Evolutionary conservation across 1,140 invertebrate species (phyloP), one percentile per base, ranked within the genome.

Genomic region (Zaprionus davidi): DNA sequence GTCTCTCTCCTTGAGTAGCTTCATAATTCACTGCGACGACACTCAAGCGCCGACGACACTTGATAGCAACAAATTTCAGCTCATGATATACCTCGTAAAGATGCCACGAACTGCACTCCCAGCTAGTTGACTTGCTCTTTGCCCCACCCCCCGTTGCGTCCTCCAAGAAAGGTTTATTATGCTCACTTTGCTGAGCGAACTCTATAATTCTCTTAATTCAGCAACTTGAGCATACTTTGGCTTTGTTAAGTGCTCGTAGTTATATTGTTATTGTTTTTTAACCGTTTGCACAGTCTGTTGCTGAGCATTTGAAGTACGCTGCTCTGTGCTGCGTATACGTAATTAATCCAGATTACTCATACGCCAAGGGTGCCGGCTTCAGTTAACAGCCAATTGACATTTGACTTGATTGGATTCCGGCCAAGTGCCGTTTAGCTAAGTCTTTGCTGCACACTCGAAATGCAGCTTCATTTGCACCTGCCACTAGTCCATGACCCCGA

Each of bases 281-380:
- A 53, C 22, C 26, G 31, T 9, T 59, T 38, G 59, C 20, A 59
- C 7, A 53, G 15, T 28, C 26, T 22, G 41, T 22, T 58, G 20
- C 12, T 36, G 44, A 58, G 46, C 17, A 34, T 44, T 60, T 64
- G 13, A 22, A 59, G 53, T 36, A 28, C 36, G 70, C 68, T 24
- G 38, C 26, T 67, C 53, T 71, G 44, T 69, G 31, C 28, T 34
- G 78, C 81, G 80, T 81, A 88, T 88, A 75, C 67, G 66, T 78
- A 81, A 87, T 82, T 87, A 72, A 87, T 80, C 57, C 53, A 60
- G 62, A 77, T 87, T 87, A 78, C 77, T 53, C 67, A 83, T 78
- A 80, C 73, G 77, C 69, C 67, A 34, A 53, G 44, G 63, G 60
- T 5, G 22, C 28, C 51, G 28, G 38, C 28, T 62, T 70, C 17